A percentile compares a stretch with the other conserved stretches of the same genome.
These are phyloP conservation scores for Nomada lathburiana DNA, from an alignment of 2,888 invertebrate species.

Conservation along the genomic window DNA sequence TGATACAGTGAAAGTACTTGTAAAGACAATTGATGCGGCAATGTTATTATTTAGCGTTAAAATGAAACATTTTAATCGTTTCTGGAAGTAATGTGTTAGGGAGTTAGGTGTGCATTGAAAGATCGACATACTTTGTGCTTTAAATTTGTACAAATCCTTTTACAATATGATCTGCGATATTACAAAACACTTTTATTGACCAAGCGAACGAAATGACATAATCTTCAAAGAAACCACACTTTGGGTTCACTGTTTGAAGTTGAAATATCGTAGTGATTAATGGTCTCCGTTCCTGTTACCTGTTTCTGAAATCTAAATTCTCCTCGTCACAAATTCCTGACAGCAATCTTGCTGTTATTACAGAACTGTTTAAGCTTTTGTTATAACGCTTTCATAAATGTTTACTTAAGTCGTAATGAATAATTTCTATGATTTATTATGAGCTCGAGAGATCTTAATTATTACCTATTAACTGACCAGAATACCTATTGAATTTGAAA, in stretches of 20 bases:
- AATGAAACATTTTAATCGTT: neutral
- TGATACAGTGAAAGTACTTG: too few species aligned
- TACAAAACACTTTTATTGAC: too few species aligned
- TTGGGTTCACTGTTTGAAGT: neutral
- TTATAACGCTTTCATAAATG: neutral
- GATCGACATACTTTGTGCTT: too few species aligned
- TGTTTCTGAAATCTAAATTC: constrained; percentile 7
- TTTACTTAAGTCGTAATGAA: neutral
- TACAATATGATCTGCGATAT: too few species aligned
- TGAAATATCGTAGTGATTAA: constrained; percentile 11
- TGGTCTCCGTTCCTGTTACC: neutral
- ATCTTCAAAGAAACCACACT: neutral
- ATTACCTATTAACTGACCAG: too few species aligned
- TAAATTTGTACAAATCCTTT: too few species aligned
- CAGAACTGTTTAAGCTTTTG: neutral
- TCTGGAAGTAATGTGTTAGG: neutral
- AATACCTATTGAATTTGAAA: too few species aligned
- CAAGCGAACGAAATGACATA: too few species aligned
- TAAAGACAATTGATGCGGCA: too few species aligned
- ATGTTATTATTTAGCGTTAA: too few species aligned
- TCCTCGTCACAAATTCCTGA: neutral
- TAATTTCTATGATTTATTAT: neutral
- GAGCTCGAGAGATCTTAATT: too few species aligned
- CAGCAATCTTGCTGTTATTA: neutral
- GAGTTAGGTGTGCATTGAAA: too few species aligned